phyloP scores from a whole-genome alignment of 2,888 invertebrate genomes.

The Entomobrya proxima region DNA sequence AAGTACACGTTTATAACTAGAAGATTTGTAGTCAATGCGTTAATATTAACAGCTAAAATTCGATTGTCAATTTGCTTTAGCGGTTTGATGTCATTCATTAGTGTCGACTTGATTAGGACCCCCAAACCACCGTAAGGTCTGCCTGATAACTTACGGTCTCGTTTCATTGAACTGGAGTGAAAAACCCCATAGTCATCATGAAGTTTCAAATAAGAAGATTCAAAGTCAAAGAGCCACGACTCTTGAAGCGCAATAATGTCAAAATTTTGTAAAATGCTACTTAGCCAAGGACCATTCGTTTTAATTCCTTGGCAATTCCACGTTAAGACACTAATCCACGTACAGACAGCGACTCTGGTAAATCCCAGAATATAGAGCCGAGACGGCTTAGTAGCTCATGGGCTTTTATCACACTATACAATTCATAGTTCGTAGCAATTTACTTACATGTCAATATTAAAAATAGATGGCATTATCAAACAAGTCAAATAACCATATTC shows the following conservation, averaged over 20 bases:
- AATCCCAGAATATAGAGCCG: too few species aligned
- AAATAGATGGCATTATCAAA: too few species aligned
- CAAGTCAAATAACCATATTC: too few species aligned
- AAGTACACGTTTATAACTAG: background rate
- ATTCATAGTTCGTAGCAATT: too few species aligned
- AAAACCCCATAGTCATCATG: background rate
- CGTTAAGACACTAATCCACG: background rate
- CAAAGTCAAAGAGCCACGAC: slow-evolving; percentile 30
- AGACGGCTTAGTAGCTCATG: too few species aligned
- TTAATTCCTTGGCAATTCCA: slow-evolving; percentile 4
- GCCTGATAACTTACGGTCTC: background rate
- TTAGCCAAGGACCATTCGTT: background rate
- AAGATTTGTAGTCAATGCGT: background rate
- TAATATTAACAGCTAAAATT: background rate
- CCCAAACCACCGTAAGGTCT: slow-evolving; percentile 22
- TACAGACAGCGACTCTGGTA: too few species aligned
- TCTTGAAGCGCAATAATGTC: slow-evolving; percentile 39
- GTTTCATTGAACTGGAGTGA: background rate
- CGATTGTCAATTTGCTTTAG: background rate
- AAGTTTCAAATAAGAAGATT: background rate
- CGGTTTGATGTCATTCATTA: background rate
- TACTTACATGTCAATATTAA: too few species aligned
- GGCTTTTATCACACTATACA: too few species aligned
- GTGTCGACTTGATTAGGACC: background rate
- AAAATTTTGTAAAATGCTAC: background rate